Evolutionary conservation across 2,113 vertebrate species (phyloP).

Genomic region (Antechinus stuartii): DNA sequence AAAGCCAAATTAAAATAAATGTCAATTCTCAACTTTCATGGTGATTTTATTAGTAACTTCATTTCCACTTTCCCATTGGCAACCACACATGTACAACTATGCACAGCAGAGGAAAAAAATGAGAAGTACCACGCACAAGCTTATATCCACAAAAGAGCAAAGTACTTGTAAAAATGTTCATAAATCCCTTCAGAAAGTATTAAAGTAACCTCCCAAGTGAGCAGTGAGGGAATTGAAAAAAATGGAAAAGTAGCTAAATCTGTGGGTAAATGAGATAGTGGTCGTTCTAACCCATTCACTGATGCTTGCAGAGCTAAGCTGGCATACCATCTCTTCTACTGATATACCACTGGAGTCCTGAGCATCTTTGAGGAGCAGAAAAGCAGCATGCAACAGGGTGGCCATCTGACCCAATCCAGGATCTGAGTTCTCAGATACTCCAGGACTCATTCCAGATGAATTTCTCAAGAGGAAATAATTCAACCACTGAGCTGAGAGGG

Average conservation of each 20-base stretch:
- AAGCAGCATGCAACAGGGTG: not conserved
- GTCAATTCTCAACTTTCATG: not conserved
- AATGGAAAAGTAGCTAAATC: not conserved
- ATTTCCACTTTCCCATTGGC: not conserved
- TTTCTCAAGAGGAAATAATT: not conserved
- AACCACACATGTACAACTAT: not conserved
- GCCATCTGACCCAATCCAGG: not conserved
- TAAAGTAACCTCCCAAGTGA: not conserved
- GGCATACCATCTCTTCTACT: not conserved
- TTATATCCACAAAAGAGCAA: not conserved
- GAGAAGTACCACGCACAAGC: not conserved
- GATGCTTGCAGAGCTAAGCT: too few relatives aligned
- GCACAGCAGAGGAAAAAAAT: not conserved
- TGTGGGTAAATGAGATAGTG: not conserved
- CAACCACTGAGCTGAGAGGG: not conserved
- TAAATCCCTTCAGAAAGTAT: not conserved
- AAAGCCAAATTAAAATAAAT: not conserved
- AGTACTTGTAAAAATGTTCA: not conserved
- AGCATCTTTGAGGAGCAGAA: not conserved
- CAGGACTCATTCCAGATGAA: not conserved
- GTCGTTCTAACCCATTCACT: not conserved
- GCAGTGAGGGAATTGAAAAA: not conserved
- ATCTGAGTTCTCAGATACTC: not conserved
- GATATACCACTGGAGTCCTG: not conserved
- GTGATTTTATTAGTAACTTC: not conserved